phyloP scores from a whole-genome alignment of 35 echinoderm and acorn worm species.

The Eucidaris tribuloides region DNA sequence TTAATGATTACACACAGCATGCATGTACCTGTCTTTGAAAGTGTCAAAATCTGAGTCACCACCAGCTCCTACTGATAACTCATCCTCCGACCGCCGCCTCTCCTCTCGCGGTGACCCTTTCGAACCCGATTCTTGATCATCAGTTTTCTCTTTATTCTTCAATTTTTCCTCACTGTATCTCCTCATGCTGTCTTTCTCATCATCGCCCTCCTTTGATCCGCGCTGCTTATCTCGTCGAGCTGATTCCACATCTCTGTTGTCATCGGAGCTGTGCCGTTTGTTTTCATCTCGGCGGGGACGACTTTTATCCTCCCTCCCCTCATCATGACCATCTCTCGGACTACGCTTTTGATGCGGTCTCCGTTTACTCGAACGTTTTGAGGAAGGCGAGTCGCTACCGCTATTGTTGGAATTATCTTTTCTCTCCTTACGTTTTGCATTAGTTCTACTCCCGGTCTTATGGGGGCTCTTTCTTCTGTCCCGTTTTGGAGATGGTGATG shows the following conservation, averaged over 20 bases:
- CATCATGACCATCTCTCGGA: not conserved
- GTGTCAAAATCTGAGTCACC: slow-evolving; percentile 44
- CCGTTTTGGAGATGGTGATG: not conserved
- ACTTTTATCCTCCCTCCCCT: not conserved
- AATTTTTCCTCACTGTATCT: not conserved
- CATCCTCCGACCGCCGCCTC: slow-evolving; percentile 50
- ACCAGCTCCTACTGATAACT: slow-evolving; percentile 48
- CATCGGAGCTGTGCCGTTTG: not conserved
- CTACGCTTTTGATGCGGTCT: not conserved
- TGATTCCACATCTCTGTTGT: not conserved
- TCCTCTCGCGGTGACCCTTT: not conserved
- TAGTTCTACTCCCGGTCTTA: too few species aligned
- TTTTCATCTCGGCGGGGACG: not conserved
- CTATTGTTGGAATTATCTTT: not conserved
- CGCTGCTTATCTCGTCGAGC: not conserved
- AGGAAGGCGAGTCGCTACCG: not conserved
- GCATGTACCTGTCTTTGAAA: slow-evolving; percentile 13
- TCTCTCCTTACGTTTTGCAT: not conserved
- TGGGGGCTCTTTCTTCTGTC: not conserved
- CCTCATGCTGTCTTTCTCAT: not conserved
- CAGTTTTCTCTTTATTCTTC: slow-evolving; percentile 3
- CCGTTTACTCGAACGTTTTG: not conserved
- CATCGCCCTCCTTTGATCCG: not conserved
- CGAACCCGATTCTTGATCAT: not conserved
- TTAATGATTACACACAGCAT: not conserved